Conservation (phyloP, 2,888 invertebrate genomes). For the Apocheima hispidaria region DNA sequence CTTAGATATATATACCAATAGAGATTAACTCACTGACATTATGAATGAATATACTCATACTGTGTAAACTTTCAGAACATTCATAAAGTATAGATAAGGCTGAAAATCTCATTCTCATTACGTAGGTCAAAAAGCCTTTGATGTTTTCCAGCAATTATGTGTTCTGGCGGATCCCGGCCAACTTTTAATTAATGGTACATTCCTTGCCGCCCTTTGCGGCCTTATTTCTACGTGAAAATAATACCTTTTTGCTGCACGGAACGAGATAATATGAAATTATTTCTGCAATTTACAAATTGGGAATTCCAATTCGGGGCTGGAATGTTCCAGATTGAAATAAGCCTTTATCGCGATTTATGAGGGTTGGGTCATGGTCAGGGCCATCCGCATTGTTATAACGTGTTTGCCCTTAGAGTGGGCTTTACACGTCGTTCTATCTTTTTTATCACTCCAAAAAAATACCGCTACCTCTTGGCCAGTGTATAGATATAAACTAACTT, state of each 20-base stretch:
- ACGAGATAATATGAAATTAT: slow-evolving; percentile 43
- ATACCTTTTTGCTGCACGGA: slow-evolving; percentile 38
- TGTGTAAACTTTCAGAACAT: slow-evolving; percentile 5
- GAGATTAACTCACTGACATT: slow-evolving; percentile 7
- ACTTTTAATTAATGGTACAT: slow-evolving; percentile 46
- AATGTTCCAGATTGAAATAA: slow-evolving; percentile 39
- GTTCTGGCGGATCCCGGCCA: slow-evolving; percentile 32
- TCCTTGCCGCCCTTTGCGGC: slow-evolving; percentile 34
- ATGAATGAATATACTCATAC: not conserved
- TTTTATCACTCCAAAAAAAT: not conserved
- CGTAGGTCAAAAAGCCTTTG: slow-evolving; percentile 37
- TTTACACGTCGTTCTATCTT: not conserved
- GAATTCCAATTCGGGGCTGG: slow-evolving; percentile 33
- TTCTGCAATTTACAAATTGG: slow-evolving; percentile 39
- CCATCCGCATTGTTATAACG: slow-evolving; percentile 12
- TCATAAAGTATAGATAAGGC: slow-evolving; percentile 14
- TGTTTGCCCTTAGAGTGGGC: slow-evolving; percentile 9
- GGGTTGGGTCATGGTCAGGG: slow-evolving; percentile 33
- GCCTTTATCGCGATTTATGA: slow-evolving; percentile 40
- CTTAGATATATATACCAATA: no score
- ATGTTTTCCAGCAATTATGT: slow-evolving; percentile 38
- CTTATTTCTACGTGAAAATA: slow-evolving; percentile 37
- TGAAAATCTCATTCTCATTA: slow-evolving; percentile 32
- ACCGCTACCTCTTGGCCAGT: no score
- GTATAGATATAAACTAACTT: no score